Percentiles rank a stretch among this genome's conserved stretches.
Evolutionary conservation across 2,888 invertebrate species (phyloP).

Genomic region (Entomobrya proxima): DNA sequence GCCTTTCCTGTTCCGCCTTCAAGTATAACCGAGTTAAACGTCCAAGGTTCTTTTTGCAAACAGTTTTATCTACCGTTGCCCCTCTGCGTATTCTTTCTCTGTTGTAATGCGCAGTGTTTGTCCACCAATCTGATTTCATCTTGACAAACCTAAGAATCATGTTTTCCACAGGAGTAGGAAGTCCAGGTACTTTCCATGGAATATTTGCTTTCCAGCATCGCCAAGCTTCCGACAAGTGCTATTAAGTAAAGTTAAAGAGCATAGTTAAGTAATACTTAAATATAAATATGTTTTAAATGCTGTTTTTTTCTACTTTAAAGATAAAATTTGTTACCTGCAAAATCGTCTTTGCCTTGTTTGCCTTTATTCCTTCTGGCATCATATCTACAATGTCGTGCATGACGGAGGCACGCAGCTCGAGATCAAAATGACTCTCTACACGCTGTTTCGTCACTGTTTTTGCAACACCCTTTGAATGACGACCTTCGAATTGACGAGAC

Average conservation of each 20-base stretch:
- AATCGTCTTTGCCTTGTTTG: conserved; percentile 99
- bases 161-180: conserved; percentile 99
- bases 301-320: neutral
- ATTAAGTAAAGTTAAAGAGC: neutral
- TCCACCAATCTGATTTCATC: conserved; percentile 99
- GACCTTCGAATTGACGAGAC: conserved; percentile 98
- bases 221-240: conserved; percentile 99
- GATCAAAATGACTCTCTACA: conserved; percentile 99
- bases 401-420: conserved; percentile 96
- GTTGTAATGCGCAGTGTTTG: conserved; percentile 99
- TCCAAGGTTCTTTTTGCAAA: conserved; percentile 99
- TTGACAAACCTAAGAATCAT: conserved; percentile 99
- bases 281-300: neutral
- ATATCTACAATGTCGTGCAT: conserved; percentile 99
- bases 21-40: conserved; percentile 96
- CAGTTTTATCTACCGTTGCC: conserved; percentile 99
- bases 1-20: conserved; percentile 98
- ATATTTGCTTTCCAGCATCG: conserved; percentile 99
- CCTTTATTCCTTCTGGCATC: conserved; percentile 99
- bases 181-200: conserved; percentile 99
- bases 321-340: conserved; percentile 81
- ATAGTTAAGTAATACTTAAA: neutral
- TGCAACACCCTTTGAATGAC: conserved; percentile 99
- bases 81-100: conserved; percentile 98
- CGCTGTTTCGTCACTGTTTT: conserved; percentile 99